Conservation (phyloP, 2,888 invertebrate species). For the Frankliniella intonsa region DNA sequence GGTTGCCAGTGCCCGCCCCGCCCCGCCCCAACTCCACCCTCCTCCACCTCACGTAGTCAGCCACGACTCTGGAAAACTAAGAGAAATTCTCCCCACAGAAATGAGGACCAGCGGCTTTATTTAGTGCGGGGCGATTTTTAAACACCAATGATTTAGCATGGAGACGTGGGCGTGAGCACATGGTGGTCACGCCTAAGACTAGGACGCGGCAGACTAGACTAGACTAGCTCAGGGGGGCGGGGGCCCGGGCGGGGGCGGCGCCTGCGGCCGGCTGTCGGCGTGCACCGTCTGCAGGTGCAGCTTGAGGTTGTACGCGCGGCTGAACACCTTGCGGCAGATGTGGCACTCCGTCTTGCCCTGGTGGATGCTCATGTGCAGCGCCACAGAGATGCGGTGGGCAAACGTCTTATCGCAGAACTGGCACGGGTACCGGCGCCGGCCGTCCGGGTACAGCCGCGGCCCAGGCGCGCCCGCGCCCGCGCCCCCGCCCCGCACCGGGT, state of each 20-base stretch:
- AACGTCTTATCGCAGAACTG: slow-evolving; percentile 35
- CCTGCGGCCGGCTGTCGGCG: not conserved
- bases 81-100: too few relatives aligned
- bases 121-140: too few relatives aligned
- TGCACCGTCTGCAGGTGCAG: slow-evolving; percentile 10
- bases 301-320: slow-evolving; percentile 43
- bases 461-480: not conserved
- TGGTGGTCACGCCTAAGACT: too few relatives aligned
- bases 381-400: slow-evolving; percentile 31
- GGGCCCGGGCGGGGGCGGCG: not conserved
- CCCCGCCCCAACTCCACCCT: too few relatives aligned
- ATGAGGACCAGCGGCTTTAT: too few relatives aligned
- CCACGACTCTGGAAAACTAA: too few relatives aligned
- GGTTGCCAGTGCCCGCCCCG: too few relatives aligned
- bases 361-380: slow-evolving; percentile 55
- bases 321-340: slow-evolving; percentile 58
- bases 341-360: slow-evolving; percentile 61
- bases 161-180: too few relatives aligned
- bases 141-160: too few relatives aligned
- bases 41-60: too few relatives aligned
- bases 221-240: not conserved
- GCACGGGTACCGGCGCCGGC: slow-evolving; percentile 32
- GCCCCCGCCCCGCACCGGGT: too few relatives aligned
- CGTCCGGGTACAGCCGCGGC: not conserved
- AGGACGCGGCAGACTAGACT: too few relatives aligned